Evolutionary conservation across 2,113 vertebrate genomes (phyloP).

Genomic region (Coptodon rendalli): DNA sequence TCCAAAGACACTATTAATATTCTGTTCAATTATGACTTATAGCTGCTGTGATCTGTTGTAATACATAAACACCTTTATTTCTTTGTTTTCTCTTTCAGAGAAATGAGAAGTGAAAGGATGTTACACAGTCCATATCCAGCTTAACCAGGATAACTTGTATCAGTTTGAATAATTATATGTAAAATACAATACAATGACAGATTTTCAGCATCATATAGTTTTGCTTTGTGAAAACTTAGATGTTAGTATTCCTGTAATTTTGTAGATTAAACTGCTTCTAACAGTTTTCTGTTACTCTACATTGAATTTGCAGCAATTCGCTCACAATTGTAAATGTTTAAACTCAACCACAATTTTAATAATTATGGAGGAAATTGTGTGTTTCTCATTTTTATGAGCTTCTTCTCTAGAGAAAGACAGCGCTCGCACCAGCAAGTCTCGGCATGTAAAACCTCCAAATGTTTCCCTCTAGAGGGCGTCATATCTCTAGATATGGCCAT

Average conservation of each 20-base stretch:
- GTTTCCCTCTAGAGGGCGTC: constrained; percentile 38
- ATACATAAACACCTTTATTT: neutral
- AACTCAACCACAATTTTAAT: neutral
- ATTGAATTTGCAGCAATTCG: neutral
- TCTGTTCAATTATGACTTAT: neutral
- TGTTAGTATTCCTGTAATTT: neutral
- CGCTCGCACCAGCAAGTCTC: neutral
- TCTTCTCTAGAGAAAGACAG: neutral
- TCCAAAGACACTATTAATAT: neutral
- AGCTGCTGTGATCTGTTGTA: neutral
- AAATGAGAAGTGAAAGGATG: neutral
- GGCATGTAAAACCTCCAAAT: neutral
- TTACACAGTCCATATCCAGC: neutral
- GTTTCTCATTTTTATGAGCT: neutral
- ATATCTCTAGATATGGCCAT: neutral
- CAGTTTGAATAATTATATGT: neutral
- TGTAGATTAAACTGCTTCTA: neutral
- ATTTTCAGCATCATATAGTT: neutral
- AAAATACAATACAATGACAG: neutral
- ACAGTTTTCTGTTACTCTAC: neutral
- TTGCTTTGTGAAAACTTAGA: neutral
- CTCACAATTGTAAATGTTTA: neutral
- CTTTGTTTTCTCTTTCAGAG: neutral
- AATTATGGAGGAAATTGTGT: neutral
- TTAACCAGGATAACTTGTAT: neutral